Evolutionary conservation across 2,113 vertebrate genomes (phyloP), one percentile per base, ranked within the genome.

Genomic region (Atherinomorus stipes): DNA sequence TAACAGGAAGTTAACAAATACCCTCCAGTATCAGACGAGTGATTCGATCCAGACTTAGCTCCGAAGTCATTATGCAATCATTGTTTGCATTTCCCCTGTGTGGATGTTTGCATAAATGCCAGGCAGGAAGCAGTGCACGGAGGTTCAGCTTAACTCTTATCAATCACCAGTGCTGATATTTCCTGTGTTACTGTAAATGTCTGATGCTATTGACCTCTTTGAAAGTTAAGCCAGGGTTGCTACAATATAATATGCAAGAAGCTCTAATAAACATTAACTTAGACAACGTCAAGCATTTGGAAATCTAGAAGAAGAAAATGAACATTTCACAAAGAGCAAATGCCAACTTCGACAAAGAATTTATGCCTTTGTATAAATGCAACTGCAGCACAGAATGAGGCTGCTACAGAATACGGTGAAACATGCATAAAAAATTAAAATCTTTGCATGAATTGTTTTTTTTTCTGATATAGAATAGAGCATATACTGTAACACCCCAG

Each of bases 1-100:
- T 58, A 74, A 59, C 59, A 70, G 54, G 56, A 68, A 65, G 42
- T 11, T 37, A 70, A 65, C 50, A 64, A 68, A 54, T 51, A 15
- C 7, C 76, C 57, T 26, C 37, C n/a, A 52, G 66, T 31, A 68
- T 76, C 42, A 76, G 40, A 57, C 19, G 19, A 71, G 19, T 23
- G n/a, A 26, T 63, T 56, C 42, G 10, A 80, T 52, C 57, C n/a
- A 45, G 38, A 64, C 5, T 22, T 8, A 11, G 22, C 11, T 38
- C 28, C 26, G 21, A 68, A n/a, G 11, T 50, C 42, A 34, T 69
- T 68, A 65, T 72, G 42, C 44, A 61, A 63, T 69, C 12, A 58
- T 37, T 25, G 11, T 28, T 4, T 45, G 15, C 16, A 40, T 73
- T 60, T 38, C 51, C 1, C 23, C 13, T 28, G 2, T 61, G 56